Evolutionary conservation across 2,888 invertebrate species (phyloP).

Genomic region (Aproaerema taeniolella): DNA sequence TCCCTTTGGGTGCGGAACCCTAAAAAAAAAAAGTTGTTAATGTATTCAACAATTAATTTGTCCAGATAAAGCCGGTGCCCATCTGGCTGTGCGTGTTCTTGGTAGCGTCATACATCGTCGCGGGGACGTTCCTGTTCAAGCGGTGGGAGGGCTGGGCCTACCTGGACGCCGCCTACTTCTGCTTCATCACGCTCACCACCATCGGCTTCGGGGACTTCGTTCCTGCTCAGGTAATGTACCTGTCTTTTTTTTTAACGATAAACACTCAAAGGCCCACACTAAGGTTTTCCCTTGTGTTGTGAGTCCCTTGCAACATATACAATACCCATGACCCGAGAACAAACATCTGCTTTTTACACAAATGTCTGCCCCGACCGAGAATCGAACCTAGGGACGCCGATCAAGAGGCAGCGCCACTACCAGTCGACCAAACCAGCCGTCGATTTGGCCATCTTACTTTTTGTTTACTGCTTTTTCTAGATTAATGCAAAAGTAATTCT

Average conservation of each 20-base stretch:
- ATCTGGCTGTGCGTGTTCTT: conserved; percentile 93
- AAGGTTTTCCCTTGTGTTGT: too few species aligned
- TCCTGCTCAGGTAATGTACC: conserved; percentile 89
- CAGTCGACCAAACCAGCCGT: too few species aligned
- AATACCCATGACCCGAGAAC: too few species aligned
- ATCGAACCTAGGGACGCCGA: too few species aligned
- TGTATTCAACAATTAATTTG: neutral
- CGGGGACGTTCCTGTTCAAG: conserved; percentile 91
- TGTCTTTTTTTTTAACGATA: too few species aligned
- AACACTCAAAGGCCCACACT: too few species aligned
- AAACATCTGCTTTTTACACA: too few species aligned
- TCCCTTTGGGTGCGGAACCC: too few species aligned
- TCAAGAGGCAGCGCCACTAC: too few species aligned
- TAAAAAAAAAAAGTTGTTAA: too few species aligned
- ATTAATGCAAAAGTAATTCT: neutral
- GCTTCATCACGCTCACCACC: conserved; percentile 95
- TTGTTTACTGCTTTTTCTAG: neutral
- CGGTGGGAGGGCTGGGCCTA: conserved; percentile 92
- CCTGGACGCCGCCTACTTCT: conserved; percentile 94
- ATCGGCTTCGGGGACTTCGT: conserved; percentile 96
- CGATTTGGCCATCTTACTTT: neutral
- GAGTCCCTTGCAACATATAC: too few species aligned
- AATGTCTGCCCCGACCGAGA: too few species aligned
- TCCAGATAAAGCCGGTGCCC: conserved; percentile 83
- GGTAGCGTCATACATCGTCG: conserved; percentile 92